A percentile compares a stretch with the other conserved stretches of the same genome.
These are phyloP conservation scores for Leptinotarsa texana DNA, from an alignment of 1,140 invertebrate species.

Conservation along the genomic window DNA sequence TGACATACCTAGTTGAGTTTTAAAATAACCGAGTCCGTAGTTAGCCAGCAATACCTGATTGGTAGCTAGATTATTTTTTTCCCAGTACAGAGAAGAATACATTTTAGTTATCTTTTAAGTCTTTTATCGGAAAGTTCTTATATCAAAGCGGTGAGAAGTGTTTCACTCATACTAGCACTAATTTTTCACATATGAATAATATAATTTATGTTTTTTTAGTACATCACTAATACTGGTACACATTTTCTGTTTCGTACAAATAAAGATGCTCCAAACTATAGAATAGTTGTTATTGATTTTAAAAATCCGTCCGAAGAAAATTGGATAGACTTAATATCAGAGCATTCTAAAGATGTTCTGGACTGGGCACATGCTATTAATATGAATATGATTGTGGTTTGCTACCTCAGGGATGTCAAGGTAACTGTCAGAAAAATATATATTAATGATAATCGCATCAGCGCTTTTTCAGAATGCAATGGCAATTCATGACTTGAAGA, in stretches of 20 bases:
- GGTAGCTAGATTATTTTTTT: too few relatives aligned
- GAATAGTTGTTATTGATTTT: slow-evolving; percentile 88
- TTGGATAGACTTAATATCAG: slow-evolving; percentile 83
- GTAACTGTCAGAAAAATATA: slow-evolving; percentile 56
- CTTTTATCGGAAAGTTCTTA: too few relatives aligned
- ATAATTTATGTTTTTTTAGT: slow-evolving; percentile 62
- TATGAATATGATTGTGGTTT: slow-evolving; percentile 84
- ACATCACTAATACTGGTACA: slow-evolving; percentile 86
- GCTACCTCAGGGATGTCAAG: slow-evolving; percentile 95
- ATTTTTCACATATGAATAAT: too few relatives aligned
- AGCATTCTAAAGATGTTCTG: slow-evolving; percentile 86
- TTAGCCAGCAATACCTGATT: too few relatives aligned
- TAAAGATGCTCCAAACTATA: slow-evolving; percentile 89
- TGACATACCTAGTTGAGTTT: too few relatives aligned
- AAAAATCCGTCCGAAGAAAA: slow-evolving; percentile 73
- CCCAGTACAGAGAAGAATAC: too few relatives aligned
- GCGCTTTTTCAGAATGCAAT: slow-evolving; percentile 73
- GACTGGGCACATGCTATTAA: slow-evolving; percentile 86
- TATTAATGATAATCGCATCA: neutral
- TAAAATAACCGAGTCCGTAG: too few relatives aligned
- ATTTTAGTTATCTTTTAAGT: too few relatives aligned
- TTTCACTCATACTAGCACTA: too few relatives aligned
- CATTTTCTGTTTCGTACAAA: slow-evolving; percentile 91
- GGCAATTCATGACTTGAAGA: slow-evolving; percentile 77
- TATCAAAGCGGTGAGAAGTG: too few relatives aligned